phyloP scores from a whole-genome alignment of 2,113 vertebrate species.

The Aldabrachelys gigantea region DNA sequence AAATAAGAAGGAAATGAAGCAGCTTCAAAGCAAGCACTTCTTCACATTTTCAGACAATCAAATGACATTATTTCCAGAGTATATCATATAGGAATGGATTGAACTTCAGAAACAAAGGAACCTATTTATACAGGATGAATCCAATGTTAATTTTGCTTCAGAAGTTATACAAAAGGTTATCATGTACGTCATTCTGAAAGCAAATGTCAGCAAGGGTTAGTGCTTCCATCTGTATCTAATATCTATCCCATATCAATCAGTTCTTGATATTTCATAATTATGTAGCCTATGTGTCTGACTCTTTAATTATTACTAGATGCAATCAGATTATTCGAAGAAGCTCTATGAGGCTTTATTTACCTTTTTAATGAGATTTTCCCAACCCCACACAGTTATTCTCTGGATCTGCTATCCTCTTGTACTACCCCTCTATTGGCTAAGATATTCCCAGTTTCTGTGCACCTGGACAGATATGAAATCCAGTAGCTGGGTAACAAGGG shows the following conservation, averaged over 20 bases:
- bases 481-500: not conserved
- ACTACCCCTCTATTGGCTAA: not conserved
- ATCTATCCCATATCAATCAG: not conserved
- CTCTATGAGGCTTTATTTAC: not conserved
- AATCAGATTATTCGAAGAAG: conserved; percentile 15
- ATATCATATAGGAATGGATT: not conserved
- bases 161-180: conserved; percentile 12
- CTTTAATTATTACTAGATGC: not conserved
- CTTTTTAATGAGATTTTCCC: not conserved
- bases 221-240: conserved; percentile 21
- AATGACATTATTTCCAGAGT: conserved; percentile 40
- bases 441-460: not conserved
- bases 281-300: not conserved
- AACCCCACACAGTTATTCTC: not conserved
- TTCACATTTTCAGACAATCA: conserved; percentile 15
- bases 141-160: not conserved
- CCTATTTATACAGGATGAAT: conserved; percentile 11
- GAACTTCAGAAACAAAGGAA: conserved; percentile 28
- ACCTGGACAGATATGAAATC: not conserved
- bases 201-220: conserved; percentile 41
- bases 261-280: not conserved
- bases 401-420: not conserved
- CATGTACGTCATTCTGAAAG: conserved; percentile 25
- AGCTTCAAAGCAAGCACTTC: conserved; percentile 16
- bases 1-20: conserved; percentile 31